Evolutionary conservation across 2,797 vertebrate species (phyloP).

Genomic region (Anguilla marmorata): DNA sequence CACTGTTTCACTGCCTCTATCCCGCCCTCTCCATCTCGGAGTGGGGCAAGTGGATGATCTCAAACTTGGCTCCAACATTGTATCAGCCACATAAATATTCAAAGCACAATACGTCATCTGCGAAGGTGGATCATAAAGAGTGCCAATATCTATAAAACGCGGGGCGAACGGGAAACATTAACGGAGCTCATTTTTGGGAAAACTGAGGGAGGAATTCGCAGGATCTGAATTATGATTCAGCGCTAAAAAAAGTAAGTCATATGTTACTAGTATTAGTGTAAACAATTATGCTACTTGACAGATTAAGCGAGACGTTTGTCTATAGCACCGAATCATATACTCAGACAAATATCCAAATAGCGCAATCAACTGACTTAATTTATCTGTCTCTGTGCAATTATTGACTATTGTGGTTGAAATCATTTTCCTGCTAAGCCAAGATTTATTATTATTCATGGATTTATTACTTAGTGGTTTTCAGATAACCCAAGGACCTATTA

Average conservation of each 20-base stretch:
- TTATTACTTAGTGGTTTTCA: neutral
- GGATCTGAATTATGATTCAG: conserved; percentile 30
- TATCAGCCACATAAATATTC: conserved; percentile 66
- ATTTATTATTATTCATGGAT: conserved; percentile 53
- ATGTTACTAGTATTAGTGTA: neutral
- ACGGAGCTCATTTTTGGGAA: conserved; percentile 41
- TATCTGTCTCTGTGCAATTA: conserved; percentile 21
- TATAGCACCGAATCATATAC: neutral
- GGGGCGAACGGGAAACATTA: conserved; percentile 52
- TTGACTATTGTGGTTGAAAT: conserved; percentile 48
- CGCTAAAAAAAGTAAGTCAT: conserved; percentile 50
- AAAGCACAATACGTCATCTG: conserved; percentile 68
- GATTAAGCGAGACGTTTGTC: neutral
- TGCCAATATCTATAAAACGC: conserved; percentile 75
- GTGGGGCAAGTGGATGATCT: conserved; percentile 31
- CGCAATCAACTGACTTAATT: conserved; percentile 29
- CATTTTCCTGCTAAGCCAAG: conserved; percentile 31
- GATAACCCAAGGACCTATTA: neutral
- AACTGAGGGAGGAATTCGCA: conserved; percentile 26
- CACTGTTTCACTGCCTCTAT: conserved; percentile 21
- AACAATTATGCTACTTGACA: neutral
- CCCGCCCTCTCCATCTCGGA: conserved; percentile 38
- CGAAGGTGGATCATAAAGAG: conserved; percentile 72
- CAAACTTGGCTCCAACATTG: conserved; percentile 59
- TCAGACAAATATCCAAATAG: neutral